These are phyloP conservation scores for Mustela nigripes DNA, from an alignment of 2,113 vertebrate species.

Conservation along the genomic window DNA sequence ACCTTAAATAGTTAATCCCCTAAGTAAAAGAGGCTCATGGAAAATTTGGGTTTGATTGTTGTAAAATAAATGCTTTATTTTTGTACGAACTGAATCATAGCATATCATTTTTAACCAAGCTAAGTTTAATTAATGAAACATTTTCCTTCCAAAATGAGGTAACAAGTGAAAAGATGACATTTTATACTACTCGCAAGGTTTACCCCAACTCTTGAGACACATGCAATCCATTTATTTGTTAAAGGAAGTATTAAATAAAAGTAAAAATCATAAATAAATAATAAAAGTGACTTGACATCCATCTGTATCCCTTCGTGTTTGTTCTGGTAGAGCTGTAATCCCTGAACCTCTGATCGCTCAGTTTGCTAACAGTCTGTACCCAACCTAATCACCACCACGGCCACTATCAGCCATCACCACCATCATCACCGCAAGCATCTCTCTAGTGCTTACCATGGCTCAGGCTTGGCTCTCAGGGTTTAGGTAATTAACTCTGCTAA, in stretches of 20 bases:
- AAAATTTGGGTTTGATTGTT: neutral
- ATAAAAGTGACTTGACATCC: neutral
- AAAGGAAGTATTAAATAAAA: neutral
- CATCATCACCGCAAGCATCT: neutral
- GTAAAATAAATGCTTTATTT: neutral
- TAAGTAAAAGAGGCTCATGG: neutral
- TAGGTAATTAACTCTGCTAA: fast-evolving
- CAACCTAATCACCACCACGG: neutral
- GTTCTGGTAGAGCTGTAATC: neutral
- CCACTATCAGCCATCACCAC: fast-evolving
- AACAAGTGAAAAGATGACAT: neutral
- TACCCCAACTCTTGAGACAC: neutral
- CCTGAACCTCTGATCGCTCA: neutral
- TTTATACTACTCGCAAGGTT: neutral
- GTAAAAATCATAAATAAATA: neutral
- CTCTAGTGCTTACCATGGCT: fast-evolving
- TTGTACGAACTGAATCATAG: neutral
- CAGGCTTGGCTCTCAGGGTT: neutral
- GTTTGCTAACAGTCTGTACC: neutral
- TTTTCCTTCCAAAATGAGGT: neutral
- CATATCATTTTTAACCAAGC: neutral
- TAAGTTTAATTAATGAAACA: neutral
- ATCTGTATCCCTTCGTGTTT: too few species aligned
- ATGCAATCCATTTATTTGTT: neutral
- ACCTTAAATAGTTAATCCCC: neutral